These are phyloP conservation scores for Rhagologus leucostigma DNA, from an alignment of 2,113 vertebrate species.

Conservation along the genomic window DNA sequence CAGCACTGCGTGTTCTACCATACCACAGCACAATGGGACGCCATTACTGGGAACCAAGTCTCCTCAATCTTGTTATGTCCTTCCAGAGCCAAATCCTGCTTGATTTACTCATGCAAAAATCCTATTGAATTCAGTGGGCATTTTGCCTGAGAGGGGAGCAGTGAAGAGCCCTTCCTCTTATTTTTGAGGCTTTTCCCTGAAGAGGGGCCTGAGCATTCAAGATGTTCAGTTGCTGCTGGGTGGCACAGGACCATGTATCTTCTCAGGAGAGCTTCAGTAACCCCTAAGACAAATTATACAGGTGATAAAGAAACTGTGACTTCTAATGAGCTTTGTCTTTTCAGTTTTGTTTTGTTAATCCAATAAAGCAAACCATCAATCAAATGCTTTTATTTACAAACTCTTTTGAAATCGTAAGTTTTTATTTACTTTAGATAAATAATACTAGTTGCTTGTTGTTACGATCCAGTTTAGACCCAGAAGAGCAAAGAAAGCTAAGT, in stretches of 20 bases:
- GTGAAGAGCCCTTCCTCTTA: not conserved
- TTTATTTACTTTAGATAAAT: not conserved
- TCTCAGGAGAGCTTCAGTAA: not conserved
- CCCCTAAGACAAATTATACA: not conserved
- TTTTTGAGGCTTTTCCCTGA: not conserved
- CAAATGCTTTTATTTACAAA: not conserved
- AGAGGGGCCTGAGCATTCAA: not conserved
- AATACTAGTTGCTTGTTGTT: not conserved
- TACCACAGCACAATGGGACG: slow-evolving; percentile 26
- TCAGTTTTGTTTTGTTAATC: not conserved
- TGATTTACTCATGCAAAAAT: slow-evolving; percentile 47
- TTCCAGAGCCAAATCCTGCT: slow-evolving; percentile 61
- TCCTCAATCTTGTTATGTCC: slow-evolving; percentile 50
- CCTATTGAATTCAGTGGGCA: slow-evolving; percentile 50
- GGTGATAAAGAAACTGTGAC: not conserved
- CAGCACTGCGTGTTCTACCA: slow-evolving; percentile 44
- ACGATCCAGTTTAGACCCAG: too few species aligned
- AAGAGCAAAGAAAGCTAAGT: too few species aligned
- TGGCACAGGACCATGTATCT: not conserved
- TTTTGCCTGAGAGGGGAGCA: slow-evolving; percentile 36
- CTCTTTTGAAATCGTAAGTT: not conserved
- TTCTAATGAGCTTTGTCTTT: not conserved
- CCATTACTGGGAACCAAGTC: slow-evolving; percentile 41
- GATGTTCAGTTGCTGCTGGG: not conserved
- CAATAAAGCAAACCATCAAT: not conserved